Conservation (phyloP, 2,797 vertebrate genomes). For the Neoniphon sammara region DNA sequence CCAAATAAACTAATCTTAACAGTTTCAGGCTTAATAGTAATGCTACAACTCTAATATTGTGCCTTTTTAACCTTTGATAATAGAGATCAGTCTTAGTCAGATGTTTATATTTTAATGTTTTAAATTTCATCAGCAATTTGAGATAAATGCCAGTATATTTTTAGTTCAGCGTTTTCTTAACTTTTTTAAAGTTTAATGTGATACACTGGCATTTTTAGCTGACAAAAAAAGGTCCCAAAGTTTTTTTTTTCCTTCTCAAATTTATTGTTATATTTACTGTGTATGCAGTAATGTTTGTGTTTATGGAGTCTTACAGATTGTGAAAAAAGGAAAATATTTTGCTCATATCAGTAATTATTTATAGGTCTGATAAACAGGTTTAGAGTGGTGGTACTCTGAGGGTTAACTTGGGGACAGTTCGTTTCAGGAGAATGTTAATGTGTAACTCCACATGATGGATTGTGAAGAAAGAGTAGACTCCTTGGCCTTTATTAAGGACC, state of each 20-base stretch:
- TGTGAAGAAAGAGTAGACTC: slow-evolving; percentile 17
- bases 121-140: slow-evolving; percentile 32
- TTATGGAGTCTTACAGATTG: slow-evolving; percentile 38
- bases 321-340: slow-evolving; percentile 29
- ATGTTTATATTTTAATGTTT: slow-evolving; percentile 60
- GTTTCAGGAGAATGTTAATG: slow-evolving; percentile 44
- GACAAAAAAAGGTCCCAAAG: slow-evolving; percentile 27
- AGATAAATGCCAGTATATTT: slow-evolving; percentile 47
- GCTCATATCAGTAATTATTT: slow-evolving; percentile 38
- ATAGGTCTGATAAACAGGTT: slow-evolving; percentile 24
- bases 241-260: slow-evolving; percentile 12
- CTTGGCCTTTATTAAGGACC: slow-evolving; percentile 72
- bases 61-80: slow-evolving; percentile 75
- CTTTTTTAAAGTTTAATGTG: slow-evolving; percentile 31
- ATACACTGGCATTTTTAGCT: slow-evolving; percentile 39
- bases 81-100: slow-evolving; percentile 31
- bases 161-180: slow-evolving; percentile 25
- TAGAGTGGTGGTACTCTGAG: slow-evolving; percentile 50
- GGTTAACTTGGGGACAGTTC: slow-evolving; percentile 29
- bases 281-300: slow-evolving; percentile 47
- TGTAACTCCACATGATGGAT: slow-evolving; percentile 29
- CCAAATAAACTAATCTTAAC: slow-evolving; percentile 55
- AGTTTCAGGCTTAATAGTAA: slow-evolving; percentile 27
- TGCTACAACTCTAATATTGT: slow-evolving; percentile 64
- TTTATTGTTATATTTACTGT: slow-evolving; percentile 42